These are phyloP conservation scores for Neoscelio sp. DNA, from an alignment of 2,888 invertebrate species.

Conservation along the genomic window DNA sequence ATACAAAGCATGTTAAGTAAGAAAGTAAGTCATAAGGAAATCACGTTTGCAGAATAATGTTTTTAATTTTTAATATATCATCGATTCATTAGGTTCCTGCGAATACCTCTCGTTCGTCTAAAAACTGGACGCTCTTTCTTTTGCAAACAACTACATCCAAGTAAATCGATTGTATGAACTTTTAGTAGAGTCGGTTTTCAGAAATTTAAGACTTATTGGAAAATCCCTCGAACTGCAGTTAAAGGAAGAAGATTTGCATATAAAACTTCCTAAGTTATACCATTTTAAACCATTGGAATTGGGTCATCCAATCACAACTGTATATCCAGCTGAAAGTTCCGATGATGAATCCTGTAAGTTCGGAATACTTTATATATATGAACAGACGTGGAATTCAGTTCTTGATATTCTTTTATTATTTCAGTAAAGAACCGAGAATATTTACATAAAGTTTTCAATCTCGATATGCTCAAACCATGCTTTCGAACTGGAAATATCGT, in stretches of 20 bases:
- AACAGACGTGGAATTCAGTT: no score
- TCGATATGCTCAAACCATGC: slow-evolving; percentile 88
- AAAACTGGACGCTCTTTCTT: slow-evolving; percentile 88
- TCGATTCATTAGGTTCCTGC: slow-evolving; percentile 75
- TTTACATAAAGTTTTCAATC: slow-evolving; percentile 89
- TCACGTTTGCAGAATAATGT: no score
- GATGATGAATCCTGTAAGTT: slow-evolving; percentile 89
- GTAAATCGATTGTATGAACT: slow-evolving; percentile 88
- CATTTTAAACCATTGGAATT: slow-evolving; percentile 90
- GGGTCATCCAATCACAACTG: slow-evolving; percentile 90
- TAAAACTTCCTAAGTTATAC: slow-evolving; percentile 87
- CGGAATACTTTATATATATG: not conserved
- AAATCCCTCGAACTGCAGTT: slow-evolving; percentile 86
- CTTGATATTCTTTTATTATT: slow-evolving; percentile 71
- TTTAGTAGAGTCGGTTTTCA: slow-evolving; percentile 89
- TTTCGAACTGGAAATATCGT: slow-evolving; percentile 90
- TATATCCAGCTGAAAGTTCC: slow-evolving; percentile 87
- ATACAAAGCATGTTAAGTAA: slow-evolving; percentile 87
- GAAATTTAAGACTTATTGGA: slow-evolving; percentile 88
- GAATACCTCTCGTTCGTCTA: slow-evolving; percentile 86
- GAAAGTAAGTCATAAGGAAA: slow-evolving; percentile 83
- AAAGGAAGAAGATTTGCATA: slow-evolving; percentile 83
- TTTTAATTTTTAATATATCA: not conserved
- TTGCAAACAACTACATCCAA: slow-evolving; percentile 87
- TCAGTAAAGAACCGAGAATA: slow-evolving; percentile 87